Conservation (phyloP, 1,140 invertebrate genomes). For the Caenorhabditis latens region DNA sequence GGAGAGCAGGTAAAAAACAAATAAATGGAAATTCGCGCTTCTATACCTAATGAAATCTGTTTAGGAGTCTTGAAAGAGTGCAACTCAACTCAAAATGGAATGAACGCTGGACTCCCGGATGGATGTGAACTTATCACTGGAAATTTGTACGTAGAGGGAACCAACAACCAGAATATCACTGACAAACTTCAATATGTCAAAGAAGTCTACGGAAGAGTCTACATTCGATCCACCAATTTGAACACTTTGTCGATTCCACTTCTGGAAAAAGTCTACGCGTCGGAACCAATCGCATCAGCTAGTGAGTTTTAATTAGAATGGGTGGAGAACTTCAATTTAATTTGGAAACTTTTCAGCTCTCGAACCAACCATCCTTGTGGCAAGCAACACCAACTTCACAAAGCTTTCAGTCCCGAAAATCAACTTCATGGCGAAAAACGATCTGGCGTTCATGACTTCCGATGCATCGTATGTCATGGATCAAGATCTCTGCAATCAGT, state of each 20-base stretch:
- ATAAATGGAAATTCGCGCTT: neutral
- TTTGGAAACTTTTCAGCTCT: neutral
- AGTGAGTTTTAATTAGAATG: neutral
- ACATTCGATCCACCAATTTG: conserved; percentile 29
- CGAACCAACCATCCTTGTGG: neutral
- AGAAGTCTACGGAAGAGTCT: conserved; percentile 33
- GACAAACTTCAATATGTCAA: conserved; percentile 30
- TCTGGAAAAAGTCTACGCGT: conserved; percentile 35
- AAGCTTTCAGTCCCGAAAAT: conserved; percentile 11
- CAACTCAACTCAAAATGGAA: neutral
- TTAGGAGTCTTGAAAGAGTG: conserved; percentile 36
- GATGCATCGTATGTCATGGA: conserved; percentile 26
- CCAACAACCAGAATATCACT: neutral
- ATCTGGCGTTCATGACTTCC: conserved; percentile 18
- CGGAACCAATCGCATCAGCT: conserved; percentile 14
- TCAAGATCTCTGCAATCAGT: conserved; percentile 48
- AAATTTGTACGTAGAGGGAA: conserved; percentile 5
- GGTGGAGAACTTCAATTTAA: too few relatives aligned
- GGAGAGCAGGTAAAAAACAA: neutral
- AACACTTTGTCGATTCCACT: neutral
- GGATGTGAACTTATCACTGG: neutral
- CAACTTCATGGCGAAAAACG: conserved; percentile 34
- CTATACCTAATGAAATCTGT: neutral
- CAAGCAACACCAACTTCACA: conserved; percentile 17
- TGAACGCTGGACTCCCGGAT: neutral